These are phyloP conservation scores for Dunckerocampus dactyliophorus DNA, from an alignment of 2,113 vertebrate species.

Conservation along the genomic window DNA sequence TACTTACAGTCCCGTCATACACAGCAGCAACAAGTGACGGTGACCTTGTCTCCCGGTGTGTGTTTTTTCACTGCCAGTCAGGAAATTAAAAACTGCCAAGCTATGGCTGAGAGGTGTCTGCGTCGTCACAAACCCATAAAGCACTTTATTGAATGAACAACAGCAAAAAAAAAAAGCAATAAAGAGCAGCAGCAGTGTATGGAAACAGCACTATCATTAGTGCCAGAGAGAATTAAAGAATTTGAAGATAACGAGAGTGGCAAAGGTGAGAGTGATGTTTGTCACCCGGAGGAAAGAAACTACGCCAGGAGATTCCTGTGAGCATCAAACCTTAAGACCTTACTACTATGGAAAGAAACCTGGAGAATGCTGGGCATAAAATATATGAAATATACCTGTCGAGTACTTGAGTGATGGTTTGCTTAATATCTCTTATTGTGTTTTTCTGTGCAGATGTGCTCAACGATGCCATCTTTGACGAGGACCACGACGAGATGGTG, in stretches of 20 bases:
- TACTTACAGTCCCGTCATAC: conserved; percentile 5
- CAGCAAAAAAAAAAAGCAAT: conserved; percentile 61
- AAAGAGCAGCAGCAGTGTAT: conserved; percentile 32
- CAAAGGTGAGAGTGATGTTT: not conserved
- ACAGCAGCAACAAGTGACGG: conserved; percentile 24
- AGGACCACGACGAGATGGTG: conserved; percentile 99
- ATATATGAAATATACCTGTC: no score
- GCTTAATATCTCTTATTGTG: not conserved
- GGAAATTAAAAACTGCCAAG: conserved; percentile 72
- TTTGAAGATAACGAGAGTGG: conserved; percentile 8
- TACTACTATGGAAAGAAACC: no score
- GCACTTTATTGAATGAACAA: conserved; percentile 62
- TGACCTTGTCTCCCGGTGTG: conserved; percentile 14
- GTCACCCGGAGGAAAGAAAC: not conserved
- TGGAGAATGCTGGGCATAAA: no score
- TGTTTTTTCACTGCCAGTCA: conserved; percentile 54
- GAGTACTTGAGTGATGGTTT: no score
- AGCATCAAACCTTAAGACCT: not conserved
- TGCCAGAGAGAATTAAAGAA: conserved; percentile 16
- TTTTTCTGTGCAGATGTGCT: conserved; percentile 80
- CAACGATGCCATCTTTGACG: conserved; percentile 97
- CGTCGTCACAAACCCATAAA: conserved; percentile 62
- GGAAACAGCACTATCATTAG: conserved; percentile 50
- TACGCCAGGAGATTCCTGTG: not conserved
- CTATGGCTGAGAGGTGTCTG: conserved; percentile 27